phyloP scores from a whole-genome alignment of 1,140 invertebrate species.

The Rhagoletis zephyria region DNA sequence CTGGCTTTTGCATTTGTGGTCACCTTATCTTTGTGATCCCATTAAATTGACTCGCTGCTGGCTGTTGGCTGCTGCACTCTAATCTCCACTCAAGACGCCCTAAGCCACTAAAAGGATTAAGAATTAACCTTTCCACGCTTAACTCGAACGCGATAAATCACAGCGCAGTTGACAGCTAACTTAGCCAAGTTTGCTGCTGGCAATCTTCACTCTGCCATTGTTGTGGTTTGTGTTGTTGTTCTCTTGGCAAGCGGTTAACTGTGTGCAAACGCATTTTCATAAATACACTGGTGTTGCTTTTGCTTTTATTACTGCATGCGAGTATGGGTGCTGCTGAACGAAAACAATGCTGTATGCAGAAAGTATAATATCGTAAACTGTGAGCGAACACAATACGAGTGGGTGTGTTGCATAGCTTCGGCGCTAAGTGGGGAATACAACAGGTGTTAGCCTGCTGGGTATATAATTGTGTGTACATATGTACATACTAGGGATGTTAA shows the following conservation, averaged over 20 bases:
- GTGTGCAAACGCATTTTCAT: slow-evolving; percentile 5
- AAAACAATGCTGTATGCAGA: not conserved
- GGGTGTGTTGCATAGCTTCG: not conserved
- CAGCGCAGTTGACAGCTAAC: slow-evolving; percentile 44
- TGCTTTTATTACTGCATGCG: not conserved
- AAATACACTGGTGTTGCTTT: slow-evolving; percentile 14
- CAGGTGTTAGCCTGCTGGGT: not conserved
- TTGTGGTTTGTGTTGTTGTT: slow-evolving; percentile 5
- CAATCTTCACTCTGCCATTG: slow-evolving; percentile 14
- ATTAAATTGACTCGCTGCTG: not conserved
- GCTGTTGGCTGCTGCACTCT: slow-evolving; percentile 17
- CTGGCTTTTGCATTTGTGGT: not conserved
- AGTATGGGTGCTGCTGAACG: not conserved
- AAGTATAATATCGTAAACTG: not conserved
- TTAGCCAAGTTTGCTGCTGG: slow-evolving; percentile 30
- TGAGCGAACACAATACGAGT: not conserved
- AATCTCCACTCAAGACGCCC: slow-evolving; percentile 36
- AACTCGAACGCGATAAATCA: slow-evolving; percentile 46
- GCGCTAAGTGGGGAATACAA: slow-evolving; percentile 3
- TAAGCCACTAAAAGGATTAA: slow-evolving; percentile 50
- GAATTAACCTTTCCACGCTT: slow-evolving; percentile 45
- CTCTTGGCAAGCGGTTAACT: slow-evolving; percentile 18
- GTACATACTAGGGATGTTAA: not conserved
- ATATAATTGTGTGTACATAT: not conserved
- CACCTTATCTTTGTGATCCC: not conserved